Evolutionary conservation across 2,113 vertebrate genomes (phyloP).

Genomic region (Embiotoca jacksoni): DNA sequence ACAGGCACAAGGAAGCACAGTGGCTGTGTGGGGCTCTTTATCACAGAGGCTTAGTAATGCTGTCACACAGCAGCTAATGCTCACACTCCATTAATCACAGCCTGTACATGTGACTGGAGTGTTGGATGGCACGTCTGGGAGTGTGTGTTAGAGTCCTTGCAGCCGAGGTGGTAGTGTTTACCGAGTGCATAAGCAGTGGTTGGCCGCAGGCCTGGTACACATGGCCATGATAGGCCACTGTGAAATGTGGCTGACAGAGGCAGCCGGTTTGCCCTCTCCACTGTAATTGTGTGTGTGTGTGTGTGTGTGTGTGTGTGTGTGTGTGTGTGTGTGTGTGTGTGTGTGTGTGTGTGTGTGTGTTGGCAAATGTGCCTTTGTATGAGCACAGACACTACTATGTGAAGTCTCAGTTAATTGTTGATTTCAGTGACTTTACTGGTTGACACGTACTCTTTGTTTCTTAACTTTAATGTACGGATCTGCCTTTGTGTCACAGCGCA

Average conservation of each 20-base stretch:
- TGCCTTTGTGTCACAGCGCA: not conserved
- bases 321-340: constrained; percentile 5
- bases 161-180: constrained; percentile 78
- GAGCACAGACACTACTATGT: not conserved
- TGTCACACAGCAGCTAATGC: constrained; percentile 75
- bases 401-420: constrained; percentile 25
- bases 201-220: constrained; percentile 76
- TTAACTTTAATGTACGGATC: not conserved
- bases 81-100: constrained; percentile 81
- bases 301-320: constrained; percentile 15
- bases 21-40: constrained; percentile 60
- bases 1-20: constrained; percentile 43
- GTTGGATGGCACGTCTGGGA: constrained; percentile 40
- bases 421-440: constrained; percentile 12
- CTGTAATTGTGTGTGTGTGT: constrained; percentile 52
- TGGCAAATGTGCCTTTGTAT: not conserved
- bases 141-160: constrained; percentile 61
- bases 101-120: constrained; percentile 54
- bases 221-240: constrained; percentile 78
- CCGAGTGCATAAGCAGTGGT: constrained; percentile 73
- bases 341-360: constrained; percentile 2
- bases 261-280: constrained; percentile 55
- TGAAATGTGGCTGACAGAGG: constrained; percentile 85
- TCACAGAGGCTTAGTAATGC: constrained; percentile 66
- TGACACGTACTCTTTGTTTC: not conserved